Conservation (phyloP, 2,888 invertebrate species). For the Cyclophora punctaria region DNA sequence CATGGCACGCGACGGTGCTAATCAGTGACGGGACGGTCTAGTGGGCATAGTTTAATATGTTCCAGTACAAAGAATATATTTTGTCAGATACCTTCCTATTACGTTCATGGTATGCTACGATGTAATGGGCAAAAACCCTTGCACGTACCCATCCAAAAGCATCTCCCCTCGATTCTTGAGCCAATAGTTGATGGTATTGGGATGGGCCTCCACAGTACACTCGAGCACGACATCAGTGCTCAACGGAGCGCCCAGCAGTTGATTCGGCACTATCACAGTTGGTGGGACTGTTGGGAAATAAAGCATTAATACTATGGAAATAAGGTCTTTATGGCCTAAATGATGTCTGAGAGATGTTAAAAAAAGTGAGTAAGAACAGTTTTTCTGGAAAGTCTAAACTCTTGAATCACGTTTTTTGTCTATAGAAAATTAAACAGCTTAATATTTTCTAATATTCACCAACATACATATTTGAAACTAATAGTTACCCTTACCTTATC, state of each 20-base stretch:
- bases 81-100: neutral
- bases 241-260: slow-evolving; percentile 88
- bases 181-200: slow-evolving; percentile 82
- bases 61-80: slow-evolving; percentile 8
- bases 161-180: slow-evolving; percentile 84
- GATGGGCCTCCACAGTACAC: slow-evolving; percentile 91
- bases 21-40: slow-evolving; percentile 5
- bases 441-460: too few species aligned
- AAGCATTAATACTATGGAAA: too few species aligned
- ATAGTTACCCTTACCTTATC: too few species aligned
- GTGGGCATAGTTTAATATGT: slow-evolving; percentile 5
- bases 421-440: too few species aligned
- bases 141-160: slow-evolving; percentile 83
- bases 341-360: too few species aligned
- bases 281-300: slow-evolving; percentile 81
- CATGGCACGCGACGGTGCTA: slow-evolving; percentile 3
- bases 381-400: too few species aligned
- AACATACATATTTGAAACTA: too few species aligned
- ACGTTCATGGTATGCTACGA: neutral
- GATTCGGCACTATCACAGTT: slow-evolving; percentile 90
- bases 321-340: too few species aligned
- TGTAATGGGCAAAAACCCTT: too few species aligned
- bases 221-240: slow-evolving; percentile 88
- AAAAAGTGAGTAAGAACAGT: too few species aligned
- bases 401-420: too few species aligned